A percentile compares a stretch with the other conserved stretches of the same genome.
phyloP scores from a whole-genome alignment of 1,140 invertebrate species.

The Drosophila carrolli region DNA sequence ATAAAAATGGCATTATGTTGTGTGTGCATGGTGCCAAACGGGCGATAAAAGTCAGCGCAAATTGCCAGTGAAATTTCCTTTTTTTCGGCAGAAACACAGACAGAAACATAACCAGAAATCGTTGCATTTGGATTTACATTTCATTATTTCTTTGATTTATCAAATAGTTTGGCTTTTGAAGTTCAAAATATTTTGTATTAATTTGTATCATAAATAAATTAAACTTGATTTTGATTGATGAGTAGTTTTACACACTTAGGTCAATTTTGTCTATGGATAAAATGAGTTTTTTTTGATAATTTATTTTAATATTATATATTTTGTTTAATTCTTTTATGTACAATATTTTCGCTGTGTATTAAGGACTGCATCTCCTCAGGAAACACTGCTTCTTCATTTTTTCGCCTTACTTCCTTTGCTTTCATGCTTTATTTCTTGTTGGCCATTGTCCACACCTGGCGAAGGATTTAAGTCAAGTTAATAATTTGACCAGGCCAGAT shows the following conservation, averaged over 20 bases:
- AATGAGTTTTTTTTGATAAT: no score
- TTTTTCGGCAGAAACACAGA: not conserved
- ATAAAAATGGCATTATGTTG: conserved; percentile 54
- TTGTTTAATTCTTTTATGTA: no score
- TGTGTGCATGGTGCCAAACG: conserved; percentile 21
- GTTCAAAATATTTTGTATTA: no score
- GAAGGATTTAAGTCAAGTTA: conserved; percentile 18
- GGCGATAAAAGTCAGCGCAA: conserved; percentile 51
- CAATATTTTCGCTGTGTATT: not conserved
- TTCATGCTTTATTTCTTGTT: not conserved
- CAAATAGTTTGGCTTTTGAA: no score
- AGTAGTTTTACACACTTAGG: no score
- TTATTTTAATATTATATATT: no score
- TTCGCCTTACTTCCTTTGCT: not conserved
- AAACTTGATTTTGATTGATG: no score
- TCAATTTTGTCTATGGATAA: no score
- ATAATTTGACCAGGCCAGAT: conserved; percentile 38
- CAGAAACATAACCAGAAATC: not conserved
- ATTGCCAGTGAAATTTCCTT: conserved; percentile 48
- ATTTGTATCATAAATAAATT: no score
- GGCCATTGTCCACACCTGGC: conserved; percentile 41
- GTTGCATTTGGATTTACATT: not conserved
- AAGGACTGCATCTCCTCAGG: not conserved
- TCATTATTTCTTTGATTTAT: no score
- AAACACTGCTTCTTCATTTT: not conserved